phyloP scores from a whole-genome alignment of 2,888 invertebrate species.

The Nomada fucata region DNA sequence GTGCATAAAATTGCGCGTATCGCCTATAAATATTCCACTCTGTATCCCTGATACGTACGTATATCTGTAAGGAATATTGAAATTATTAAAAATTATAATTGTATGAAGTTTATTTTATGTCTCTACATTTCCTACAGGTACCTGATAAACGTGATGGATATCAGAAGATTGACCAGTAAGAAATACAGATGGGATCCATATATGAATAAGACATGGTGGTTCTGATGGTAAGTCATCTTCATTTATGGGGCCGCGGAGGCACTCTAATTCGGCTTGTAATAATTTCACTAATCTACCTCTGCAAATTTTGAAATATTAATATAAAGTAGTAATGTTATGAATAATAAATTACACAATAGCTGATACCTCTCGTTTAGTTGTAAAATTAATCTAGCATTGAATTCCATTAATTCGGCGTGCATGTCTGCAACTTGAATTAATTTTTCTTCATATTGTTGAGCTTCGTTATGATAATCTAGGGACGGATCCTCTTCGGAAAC shows the following conservation, averaged over 20 bases:
- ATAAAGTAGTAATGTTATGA: not conserved
- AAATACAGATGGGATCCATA: conserved; percentile 95
- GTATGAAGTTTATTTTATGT: not conserved
- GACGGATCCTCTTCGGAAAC: conserved; percentile 80
- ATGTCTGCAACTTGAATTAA: conserved; percentile 96
- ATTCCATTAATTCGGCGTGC: conserved; percentile 97
- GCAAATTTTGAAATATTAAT: conserved; percentile 20
- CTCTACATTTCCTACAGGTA: conserved; percentile 76
- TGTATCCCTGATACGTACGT: conserved; percentile 92
- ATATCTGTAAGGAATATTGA: conserved; percentile 86
- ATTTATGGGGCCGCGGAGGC: conserved; percentile 88
- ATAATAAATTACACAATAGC: not conserved
- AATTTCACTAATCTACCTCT: conserved; percentile 87
- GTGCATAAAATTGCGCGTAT: conserved; percentile 95
- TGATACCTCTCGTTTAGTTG: conserved; percentile 86
- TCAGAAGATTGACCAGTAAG: conserved; percentile 90
- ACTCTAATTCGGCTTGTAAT: conserved; percentile 88
- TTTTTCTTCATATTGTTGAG: conserved; percentile 93
- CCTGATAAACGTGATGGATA: conserved; percentile 96
- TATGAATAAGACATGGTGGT: conserved; percentile 88
- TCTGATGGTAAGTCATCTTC: conserved; percentile 83
- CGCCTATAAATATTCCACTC: conserved; percentile 98
- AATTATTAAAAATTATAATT: not conserved
- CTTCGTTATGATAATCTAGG: conserved; percentile 88
- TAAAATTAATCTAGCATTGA: conserved; percentile 92